Base-by-base conservation (phyloP, 2,113 vertebrate genomes). In the Charina bottae region DNA sequence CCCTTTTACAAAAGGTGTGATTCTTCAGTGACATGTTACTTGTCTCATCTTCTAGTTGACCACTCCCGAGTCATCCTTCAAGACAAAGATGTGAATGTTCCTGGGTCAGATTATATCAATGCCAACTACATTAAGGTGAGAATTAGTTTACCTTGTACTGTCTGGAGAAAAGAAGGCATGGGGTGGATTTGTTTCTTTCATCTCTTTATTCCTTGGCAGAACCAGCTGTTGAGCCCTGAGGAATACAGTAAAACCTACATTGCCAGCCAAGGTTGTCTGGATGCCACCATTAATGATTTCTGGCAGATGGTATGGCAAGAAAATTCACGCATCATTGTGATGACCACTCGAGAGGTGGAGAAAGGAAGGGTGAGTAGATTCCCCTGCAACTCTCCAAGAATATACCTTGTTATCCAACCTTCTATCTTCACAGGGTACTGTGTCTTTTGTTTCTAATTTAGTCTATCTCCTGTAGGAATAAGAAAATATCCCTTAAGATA, bases 261-360 rank as follows among this genome's bases (percentile, higher is more conserved):
- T 0, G 99, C 99, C 86, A 98, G 98, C 91, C 99, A 99, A 96
- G 99, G 99, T 13, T 99, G 99, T 95, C 96, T 99, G 83, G 96
- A 97, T 0, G 94, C 98, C 85, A 99, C 99, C 0, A 97, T 99
- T 93, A 98, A 97, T 0, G 98, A 99, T 95, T 99, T 99, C 97
- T 99, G 99, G 99, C 98, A 99, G 93, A 99, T 99, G 99, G 97
- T 97, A 3, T 99, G 99, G 99, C 99, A 99, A 96, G 98, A 99
- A 95, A 97, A 98, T 56, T 98, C 98, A 0, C 96, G 97, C 0
- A 97, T 99, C 93, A 98, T 99, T 0, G 98, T 99, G 94, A 99
- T 99, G 99, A 99, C 99, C 11, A 99, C 99, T 0, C 97, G 98
- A 78, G 99, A 99, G 93, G 99, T 99, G 0, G 99, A 99, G 94